These are phyloP conservation scores for Desmophyllum pertusum DNA, from an alignment of 92 coral and sea anemone species.

Conservation along the genomic window DNA sequence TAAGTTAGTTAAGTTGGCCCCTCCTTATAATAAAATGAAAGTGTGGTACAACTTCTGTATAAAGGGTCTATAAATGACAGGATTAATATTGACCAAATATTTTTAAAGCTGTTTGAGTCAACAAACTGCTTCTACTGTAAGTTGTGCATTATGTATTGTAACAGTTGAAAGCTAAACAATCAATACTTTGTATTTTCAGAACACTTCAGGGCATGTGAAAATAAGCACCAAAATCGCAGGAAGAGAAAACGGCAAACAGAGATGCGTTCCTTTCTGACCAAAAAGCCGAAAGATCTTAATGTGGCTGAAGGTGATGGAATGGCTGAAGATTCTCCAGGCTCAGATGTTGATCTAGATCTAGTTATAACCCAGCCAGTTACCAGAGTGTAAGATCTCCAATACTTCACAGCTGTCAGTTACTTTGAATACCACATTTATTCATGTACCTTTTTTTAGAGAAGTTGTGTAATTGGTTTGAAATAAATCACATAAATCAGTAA, in stretches of 20 bases:
- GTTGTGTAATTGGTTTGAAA: no score
- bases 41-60: constrained; percentile 1
- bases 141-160: no score
- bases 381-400: background rate
- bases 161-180: constrained; percentile 7
- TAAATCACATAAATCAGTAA: no score
- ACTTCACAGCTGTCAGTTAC: background rate
- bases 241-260: constrained; percentile 41
- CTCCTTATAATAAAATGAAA: background rate
- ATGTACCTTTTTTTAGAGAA: no score
- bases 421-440: no score
- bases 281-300: constrained; percentile 30
- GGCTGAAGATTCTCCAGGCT: constrained; percentile 33
- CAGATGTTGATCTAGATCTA: constrained; percentile 39
- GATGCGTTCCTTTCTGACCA: constrained; percentile 34
- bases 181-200: constrained; percentile 32
- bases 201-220: constrained; percentile 39
- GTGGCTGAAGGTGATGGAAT: background rate
- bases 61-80: no score
- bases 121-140: no score
- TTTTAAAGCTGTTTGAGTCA: no score
- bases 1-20: constrained; percentile 19
- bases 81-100: no score
- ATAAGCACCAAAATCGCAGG: constrained; percentile 29
- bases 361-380: constrained; percentile 4